Conservation (phyloP, 2,888 invertebrate genomes). For the Apodemia mormo region DNA sequence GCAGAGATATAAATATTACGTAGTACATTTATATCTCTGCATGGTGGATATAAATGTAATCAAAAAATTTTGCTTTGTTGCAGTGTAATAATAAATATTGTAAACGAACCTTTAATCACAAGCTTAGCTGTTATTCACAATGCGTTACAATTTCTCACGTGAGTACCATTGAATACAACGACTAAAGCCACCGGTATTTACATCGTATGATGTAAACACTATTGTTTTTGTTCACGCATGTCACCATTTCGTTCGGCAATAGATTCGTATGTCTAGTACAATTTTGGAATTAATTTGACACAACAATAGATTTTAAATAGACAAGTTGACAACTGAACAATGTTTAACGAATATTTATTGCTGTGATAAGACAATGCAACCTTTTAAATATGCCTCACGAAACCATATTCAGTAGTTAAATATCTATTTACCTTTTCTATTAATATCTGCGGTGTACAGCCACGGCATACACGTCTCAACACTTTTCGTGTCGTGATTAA, state of each 20-base stretch:
- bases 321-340: slow-evolving; percentile 24
- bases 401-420: slow-evolving; percentile 30
- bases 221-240: slow-evolving; percentile 55
- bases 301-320: slow-evolving; percentile 30
- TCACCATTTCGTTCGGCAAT: slow-evolving; percentile 42
- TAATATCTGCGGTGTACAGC: too few species aligned
- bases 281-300: slow-evolving; percentile 34
- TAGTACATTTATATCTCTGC: too few species aligned
- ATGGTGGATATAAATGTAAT: too few species aligned
- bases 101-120: slow-evolving; percentile 17
- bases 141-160: slow-evolving; percentile 63
- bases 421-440: background rate
- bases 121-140: slow-evolving; percentile 44
- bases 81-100: background rate
- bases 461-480: too few species aligned
- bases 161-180: slow-evolving; percentile 34
- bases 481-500: too few species aligned
- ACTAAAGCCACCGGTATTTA: slow-evolving; percentile 43
- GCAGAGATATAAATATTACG: too few species aligned
- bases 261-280: slow-evolving; percentile 26
- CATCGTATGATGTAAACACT: slow-evolving; percentile 49
- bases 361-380: background rate
- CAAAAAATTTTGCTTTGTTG: too few species aligned
- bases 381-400: slow-evolving; percentile 27
- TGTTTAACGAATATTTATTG: slow-evolving; percentile 9